Evolutionary conservation across 2,888 invertebrate species (phyloP), one percentile per base, ranked within the genome.

Genomic region (Didymodactylos carnosus): DNA sequence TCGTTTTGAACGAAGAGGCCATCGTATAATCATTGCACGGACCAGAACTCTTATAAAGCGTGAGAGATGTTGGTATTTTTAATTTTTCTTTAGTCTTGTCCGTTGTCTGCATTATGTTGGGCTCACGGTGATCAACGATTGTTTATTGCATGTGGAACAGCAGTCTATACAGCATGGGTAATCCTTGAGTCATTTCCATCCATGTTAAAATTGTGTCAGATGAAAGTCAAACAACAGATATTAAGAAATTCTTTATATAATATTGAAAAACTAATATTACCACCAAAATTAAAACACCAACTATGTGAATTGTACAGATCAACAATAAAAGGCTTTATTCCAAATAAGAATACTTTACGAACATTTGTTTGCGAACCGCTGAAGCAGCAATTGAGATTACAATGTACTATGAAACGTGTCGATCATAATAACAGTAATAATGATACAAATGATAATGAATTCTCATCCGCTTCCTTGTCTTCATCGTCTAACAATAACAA

Each of bases 321-420:
- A 84, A 94, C 95, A 72, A 91, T 97, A 81, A 87, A 91, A 87
- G 94, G 94, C 84, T 93, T 92, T 84, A 91, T 97, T 78, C 97
- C 97, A 69, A 91, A 92, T 82, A 87, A 89, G n/a, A 88, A 88
- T 80, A 90, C 90, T 78, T 86, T 97, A 76, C 88, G 94, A 75
- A 90, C 91, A 77, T 95, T 95, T 86, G 94, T 95, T 46, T 92
- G 93, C 69, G 88, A 91, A 72, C 92, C 97, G 19, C 94, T 94
- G 3, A 86, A 88, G 35, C 88, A 88, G 76, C 88, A 89, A 73
- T 91, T 90, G 75, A 88, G 97, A 11, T 87, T 95, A 75, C 94
- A 95, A 85, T 98, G 98, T 85, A 98, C 97, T 73, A 95, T 98
- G 91, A 89, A 95, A 76, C 87, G 94, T 0, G 92, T 94, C 81